Base-by-base conservation (phyloP, 2,797 vertebrate species). In the Pseudopleuronectes americanus region DNA sequence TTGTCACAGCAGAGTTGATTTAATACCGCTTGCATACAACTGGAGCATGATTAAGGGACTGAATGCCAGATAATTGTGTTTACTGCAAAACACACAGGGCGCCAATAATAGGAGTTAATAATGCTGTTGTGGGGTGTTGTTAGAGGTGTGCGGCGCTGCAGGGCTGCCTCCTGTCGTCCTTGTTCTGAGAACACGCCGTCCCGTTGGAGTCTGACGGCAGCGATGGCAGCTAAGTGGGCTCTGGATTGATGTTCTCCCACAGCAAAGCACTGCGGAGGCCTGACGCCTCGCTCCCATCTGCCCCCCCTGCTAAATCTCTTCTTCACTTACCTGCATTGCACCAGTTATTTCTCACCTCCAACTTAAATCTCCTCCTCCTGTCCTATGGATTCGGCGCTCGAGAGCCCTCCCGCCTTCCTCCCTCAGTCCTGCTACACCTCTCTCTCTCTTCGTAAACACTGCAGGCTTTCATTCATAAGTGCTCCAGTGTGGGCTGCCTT, bases 241-340 rank as follows among this genome's bases (percentile, higher is more conserved):
- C 68, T 70, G 84, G 86, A 89, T 91, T 91, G 87, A 92, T 91
- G 88, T 71, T 89, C 79, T 88, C 77, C 81, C 68, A 79, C 75
- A 75, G 83, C 65, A 84, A 84, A 87, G 82, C 86, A 91, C 90
- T 92, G 92, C 93, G 90, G 93, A 92, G 84, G 74, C 77, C 84
- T 63, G 64, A 74, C 71, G 76, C 76, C 59, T 76, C 16, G 65
- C 77, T 64, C 78, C 63, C 66, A 31, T 31, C 62, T 52, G 10
- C 14, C 53, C 64, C 58, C 53, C 26, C 24, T 61, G 3, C 67
- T 67, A 77, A 77, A 84, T 76, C 75, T 67, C 78, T 78, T 87
- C 80, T 85, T 81, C 76, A 74, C 83, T 88, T 85, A 90, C 89
- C 92, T 92, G 92, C 93, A 93, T 88, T 94, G 93, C 92, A 93